A percentile compares a stretch with the other conserved stretches of the same genome.
Conservation (phyloP, 2,797 vertebrate genomes). For the Acanthis flammea region DNA sequence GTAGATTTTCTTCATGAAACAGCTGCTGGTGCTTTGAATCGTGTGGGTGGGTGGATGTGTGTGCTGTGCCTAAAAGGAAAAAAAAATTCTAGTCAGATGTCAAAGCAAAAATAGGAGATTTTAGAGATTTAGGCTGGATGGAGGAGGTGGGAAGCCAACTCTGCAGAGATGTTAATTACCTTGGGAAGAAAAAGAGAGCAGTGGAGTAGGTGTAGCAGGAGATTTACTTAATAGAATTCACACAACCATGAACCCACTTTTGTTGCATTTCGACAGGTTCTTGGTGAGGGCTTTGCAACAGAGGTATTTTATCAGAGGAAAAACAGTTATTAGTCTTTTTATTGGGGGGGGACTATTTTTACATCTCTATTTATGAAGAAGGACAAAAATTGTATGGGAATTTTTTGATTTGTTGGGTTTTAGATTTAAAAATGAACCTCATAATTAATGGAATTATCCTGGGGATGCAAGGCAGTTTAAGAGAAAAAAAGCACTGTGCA, state of each 20-base stretch:
- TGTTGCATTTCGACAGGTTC: constrained; percentile 19
- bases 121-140: constrained; percentile 50
- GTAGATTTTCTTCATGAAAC: constrained; percentile 43
- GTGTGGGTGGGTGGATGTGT: constrained; percentile 58
- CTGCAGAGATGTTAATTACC: constrained; percentile 59
- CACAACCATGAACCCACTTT: constrained; percentile 25
- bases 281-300: constrained; percentile 19
- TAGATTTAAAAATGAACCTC: neutral
- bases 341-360: constrained; percentile 1
- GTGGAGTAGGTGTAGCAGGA: constrained; percentile 54
- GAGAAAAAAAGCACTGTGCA: neutral
- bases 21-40: constrained; percentile 45
- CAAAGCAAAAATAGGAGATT: constrained; percentile 67
- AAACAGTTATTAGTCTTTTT: constrained; percentile 45
- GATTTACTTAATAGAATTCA: constrained; percentile 55
- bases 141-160: constrained; percentile 45
- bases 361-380: neutral
- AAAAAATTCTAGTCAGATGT: constrained; percentile 58
- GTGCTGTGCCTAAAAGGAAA: constrained; percentile 54
- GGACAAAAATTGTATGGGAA: neutral
- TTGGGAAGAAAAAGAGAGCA: constrained; percentile 41
- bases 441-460: neutral
- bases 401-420: neutral
- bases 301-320: constrained; percentile 31
- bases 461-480: neutral